Conservation (phyloP, 2,888 invertebrate genomes). For the Andricus quercusramuli region DNA sequence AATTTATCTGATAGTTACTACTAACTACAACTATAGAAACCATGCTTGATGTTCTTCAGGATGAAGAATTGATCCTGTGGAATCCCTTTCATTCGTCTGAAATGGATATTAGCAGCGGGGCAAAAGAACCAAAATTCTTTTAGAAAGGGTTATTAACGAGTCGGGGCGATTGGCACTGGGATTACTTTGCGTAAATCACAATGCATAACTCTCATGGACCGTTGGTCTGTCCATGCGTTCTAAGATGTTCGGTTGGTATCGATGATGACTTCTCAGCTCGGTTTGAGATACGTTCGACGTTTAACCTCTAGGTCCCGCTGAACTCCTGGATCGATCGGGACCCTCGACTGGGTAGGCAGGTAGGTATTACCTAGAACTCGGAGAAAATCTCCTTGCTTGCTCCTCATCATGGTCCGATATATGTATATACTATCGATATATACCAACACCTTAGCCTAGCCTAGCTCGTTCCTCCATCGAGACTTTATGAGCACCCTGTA, state of each 20-base stretch:
- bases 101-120: background rate
- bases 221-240: constrained; percentile 25
- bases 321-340: constrained; percentile 55
- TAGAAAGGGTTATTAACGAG: constrained; percentile 1
- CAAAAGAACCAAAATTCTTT: background rate
- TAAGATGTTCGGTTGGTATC: constrained; percentile 16
- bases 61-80: background rate
- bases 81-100: background rate
- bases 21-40: background rate
- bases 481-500: constrained; percentile 71
- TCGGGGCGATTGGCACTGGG: constrained; percentile 62
- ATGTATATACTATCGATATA: constrained; percentile 21
- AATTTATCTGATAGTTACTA: too few species aligned
- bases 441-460: constrained; percentile 15
- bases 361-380: constrained; percentile 61
- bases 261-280: constrained; percentile 35
- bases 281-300: constrained; percentile 66
- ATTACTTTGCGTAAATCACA: constrained; percentile 70
- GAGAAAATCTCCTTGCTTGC: constrained; percentile 59
- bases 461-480: constrained; percentile 60
- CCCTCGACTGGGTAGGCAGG: constrained; percentile 17
- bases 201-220: constrained; percentile 39
- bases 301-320: constrained; percentile 61
- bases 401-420: constrained; percentile 29
- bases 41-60: background rate